Evolutionary conservation across 2,113 vertebrate genomes (phyloP), one percentile per base, ranked within the genome.

Genomic region (Ammodytes dubius): DNA sequence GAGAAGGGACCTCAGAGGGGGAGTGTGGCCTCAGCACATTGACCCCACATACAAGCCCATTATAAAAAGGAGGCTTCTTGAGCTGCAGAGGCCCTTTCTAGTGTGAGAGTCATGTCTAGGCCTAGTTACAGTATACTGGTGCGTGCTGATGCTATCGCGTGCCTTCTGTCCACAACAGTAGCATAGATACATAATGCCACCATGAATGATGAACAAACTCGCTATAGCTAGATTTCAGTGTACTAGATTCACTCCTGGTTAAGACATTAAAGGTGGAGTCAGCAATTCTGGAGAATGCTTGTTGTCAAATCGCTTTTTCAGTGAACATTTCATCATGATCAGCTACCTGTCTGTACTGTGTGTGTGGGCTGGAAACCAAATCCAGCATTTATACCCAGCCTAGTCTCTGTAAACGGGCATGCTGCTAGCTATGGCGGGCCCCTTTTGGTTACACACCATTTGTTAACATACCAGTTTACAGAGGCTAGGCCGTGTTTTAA

Each of bases 31-130:
- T 83, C 74, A 40, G 66, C 77, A 87, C 81, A 70, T 60, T 89
- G 84, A 90, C 88, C 89, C 80, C 78, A 69, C n/a, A n/a, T n/a
- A n/a, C 77, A 72, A 81, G 52, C 68, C 54, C 83, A 81, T 88
- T 84, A 88, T 84, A 88, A 73, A 87, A 77, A 82, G 37, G 60
- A 73, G 57, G 75, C 76, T 80, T 73, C 79, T 27, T 66, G 82
- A 80, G 80, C 45, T 81, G 76, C 85, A 79, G 84, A 87, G 53
- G 65, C 43, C 27, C 3, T 75, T 80, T 81, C 60, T 79, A 58
- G 35, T 46, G 63, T 13, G 45, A 1, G 6, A 73, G 52, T 52
- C 13, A 15, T 75, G 66, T 63, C 27, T 27, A 27, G 27, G 27
- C 27, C 27, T 27, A 67, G 72, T 67, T 70, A 65, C 59, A 27